Conservation (phyloP, 2,113 vertebrate genomes). For the Henicopernis longicauda region DNA sequence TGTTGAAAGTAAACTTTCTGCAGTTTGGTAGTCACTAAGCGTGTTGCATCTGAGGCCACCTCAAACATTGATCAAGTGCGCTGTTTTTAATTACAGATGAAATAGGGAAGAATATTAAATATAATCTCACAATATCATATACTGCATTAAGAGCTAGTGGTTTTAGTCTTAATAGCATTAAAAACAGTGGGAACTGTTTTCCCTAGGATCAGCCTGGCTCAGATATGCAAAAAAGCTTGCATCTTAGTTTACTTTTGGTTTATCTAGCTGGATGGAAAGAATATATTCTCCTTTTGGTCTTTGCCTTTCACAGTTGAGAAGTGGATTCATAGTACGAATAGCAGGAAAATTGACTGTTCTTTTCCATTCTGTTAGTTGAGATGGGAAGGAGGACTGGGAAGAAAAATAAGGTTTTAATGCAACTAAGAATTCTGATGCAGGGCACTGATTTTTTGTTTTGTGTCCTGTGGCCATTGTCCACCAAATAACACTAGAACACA, state of each 20-base stretch:
- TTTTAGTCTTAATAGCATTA: not conserved
- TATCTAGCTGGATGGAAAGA: not conserved
- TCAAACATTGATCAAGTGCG: not conserved
- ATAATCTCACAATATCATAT: not conserved
- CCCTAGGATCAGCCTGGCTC: not conserved
- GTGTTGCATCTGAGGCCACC: not conserved
- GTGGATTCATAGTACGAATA: not conserved
- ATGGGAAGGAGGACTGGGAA: not conserved
- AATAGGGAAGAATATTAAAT: not conserved
- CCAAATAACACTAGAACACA: not conserved
- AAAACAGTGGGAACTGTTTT: not conserved
- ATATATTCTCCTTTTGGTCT: not conserved
- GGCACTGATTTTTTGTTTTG: not conserved
- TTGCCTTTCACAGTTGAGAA: not conserved
- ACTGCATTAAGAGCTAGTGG: not conserved
- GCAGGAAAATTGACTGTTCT: not conserved
- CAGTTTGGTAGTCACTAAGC: not conserved
- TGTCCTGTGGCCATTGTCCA: not conserved
- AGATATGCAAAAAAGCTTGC: not conserved
- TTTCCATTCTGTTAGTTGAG: not conserved
- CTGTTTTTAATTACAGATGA: not conserved
- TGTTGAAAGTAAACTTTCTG: not conserved
- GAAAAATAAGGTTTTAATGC: not conserved
- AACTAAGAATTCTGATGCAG: not conserved
- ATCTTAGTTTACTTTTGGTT: not conserved